A percentile compares a stretch with the other conserved stretches of the same genome.
These are phyloP conservation scores for Mionectes olivaceus DNA, from an alignment of 2,797 vertebrate genomes.

Conservation along the genomic window DNA sequence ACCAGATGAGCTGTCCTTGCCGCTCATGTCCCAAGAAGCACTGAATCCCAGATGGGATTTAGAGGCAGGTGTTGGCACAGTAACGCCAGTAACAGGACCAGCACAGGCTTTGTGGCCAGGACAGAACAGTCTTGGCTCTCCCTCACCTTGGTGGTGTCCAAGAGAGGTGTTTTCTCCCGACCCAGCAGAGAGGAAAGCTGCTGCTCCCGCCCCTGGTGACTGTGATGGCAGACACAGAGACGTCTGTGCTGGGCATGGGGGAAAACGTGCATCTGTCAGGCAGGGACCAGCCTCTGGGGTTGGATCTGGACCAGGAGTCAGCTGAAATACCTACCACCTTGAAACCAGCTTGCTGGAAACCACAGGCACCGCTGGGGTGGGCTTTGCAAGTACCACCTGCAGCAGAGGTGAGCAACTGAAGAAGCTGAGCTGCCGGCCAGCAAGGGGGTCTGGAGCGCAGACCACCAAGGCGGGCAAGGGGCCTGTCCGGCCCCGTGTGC, in stretches of 20 bases:
- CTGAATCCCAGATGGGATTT: neutral
- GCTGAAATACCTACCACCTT: neutral
- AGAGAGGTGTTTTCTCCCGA: neutral
- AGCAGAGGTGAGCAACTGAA: neutral
- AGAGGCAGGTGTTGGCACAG: neutral
- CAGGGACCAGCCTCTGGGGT: neutral
- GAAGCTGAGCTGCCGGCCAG: fast-evolving
- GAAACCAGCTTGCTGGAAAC: neutral
- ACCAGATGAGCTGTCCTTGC: neutral
- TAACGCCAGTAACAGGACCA: neutral
- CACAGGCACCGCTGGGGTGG: neutral
- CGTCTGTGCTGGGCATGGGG: neutral
- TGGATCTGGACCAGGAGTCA: neutral
- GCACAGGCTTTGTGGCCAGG: neutral
- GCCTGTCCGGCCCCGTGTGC: neutral
- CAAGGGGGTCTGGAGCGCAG: neutral
- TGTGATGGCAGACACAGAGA: fast-evolving
- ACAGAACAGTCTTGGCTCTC: neutral
- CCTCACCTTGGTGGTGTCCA: neutral
- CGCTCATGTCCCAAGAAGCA: fast-evolving
- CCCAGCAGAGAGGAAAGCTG: neutral
- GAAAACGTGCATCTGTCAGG: neutral
- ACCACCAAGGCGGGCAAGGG: neutral
- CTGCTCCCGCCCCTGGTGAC: neutral
- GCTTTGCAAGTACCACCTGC: neutral